These are phyloP conservation scores for Danionella cerebrum DNA, from an alignment of 2,113 vertebrate genomes.

Conservation along the genomic window DNA sequence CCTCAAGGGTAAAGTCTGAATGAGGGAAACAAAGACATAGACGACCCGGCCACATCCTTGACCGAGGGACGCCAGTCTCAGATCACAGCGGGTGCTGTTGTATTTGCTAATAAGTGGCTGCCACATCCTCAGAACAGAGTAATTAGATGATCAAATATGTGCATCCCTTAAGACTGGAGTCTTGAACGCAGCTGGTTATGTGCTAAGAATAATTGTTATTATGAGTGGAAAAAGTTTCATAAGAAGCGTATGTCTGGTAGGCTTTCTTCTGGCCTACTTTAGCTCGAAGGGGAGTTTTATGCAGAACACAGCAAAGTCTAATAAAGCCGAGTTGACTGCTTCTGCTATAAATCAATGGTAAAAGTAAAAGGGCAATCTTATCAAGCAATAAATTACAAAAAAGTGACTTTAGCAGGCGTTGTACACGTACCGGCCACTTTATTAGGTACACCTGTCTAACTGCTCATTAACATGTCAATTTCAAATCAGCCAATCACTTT, in stretches of 20 bases:
- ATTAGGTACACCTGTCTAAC: too few species aligned
- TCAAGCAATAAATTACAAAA: constrained; percentile 14
- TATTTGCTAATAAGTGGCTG: constrained; percentile 25
- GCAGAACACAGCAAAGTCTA: constrained; percentile 3
- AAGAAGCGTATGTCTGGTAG: neutral
- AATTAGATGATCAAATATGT: constrained; percentile 28
- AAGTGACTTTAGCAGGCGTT: neutral
- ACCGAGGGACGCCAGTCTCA: neutral
- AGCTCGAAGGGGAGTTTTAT: neutral
- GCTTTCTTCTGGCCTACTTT: neutral
- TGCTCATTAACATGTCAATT: too few species aligned
- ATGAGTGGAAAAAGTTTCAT: neutral
- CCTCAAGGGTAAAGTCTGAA: constrained; percentile 1
- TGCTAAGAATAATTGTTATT: constrained; percentile 19
- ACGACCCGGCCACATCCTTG: neutral
- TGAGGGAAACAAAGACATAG: neutral
- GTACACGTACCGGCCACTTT: too few species aligned
- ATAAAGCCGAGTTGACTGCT: neutral
- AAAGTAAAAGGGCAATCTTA: neutral
- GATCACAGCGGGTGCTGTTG: neutral
- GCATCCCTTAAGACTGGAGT: neutral
- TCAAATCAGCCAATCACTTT: too few species aligned
- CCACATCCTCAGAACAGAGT: neutral
- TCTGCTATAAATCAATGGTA: neutral
- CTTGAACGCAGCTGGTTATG: neutral